phyloP scores from a whole-genome alignment of 2,797 vertebrate species.

The Distichodus sexfasciatus region DNA sequence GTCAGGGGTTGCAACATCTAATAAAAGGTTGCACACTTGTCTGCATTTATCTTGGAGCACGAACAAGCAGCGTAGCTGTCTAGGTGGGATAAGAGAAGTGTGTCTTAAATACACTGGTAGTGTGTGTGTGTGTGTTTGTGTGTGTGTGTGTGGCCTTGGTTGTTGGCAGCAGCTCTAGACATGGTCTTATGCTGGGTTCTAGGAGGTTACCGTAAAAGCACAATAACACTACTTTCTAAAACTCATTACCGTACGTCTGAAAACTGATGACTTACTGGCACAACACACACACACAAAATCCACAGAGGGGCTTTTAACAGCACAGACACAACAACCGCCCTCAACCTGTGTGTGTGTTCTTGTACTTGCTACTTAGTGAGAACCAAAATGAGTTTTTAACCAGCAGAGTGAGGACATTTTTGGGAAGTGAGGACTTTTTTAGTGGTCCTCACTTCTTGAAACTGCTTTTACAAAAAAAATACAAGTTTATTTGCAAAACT shows the following conservation, averaged over 20 bases:
- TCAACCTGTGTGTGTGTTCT: conserved; percentile 47
- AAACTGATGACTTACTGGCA: conserved; percentile 23
- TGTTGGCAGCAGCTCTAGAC: conserved; percentile 33
- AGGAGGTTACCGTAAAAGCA: conserved; percentile 25
- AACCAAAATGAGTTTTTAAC: too few species aligned
- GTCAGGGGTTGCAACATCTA: too few species aligned
- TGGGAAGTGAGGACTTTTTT: too few species aligned
- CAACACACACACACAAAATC: conserved; percentile 40
- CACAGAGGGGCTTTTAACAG: conserved; percentile 12
- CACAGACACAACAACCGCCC: not conserved
- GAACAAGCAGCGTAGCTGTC: conserved; percentile 1
- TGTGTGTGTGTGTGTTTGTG: conserved; percentile 1
- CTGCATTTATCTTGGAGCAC: not conserved
- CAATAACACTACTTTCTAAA: conserved; percentile 25
- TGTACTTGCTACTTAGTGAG: too few species aligned
- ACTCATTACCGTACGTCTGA: conserved; percentile 39
- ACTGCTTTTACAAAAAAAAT: too few species aligned
- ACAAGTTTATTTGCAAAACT: too few species aligned
- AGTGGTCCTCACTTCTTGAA: too few species aligned
- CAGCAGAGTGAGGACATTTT: too few species aligned
- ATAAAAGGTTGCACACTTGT: too few species aligned
- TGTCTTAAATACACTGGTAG: not conserved
- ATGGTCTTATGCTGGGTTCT: conserved; percentile 32
- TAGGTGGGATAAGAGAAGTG: not conserved
- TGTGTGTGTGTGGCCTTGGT: not conserved